Evolutionary conservation across 1,140 invertebrate genomes (phyloP).

Genomic region (Lepidostoma basale): DNA sequence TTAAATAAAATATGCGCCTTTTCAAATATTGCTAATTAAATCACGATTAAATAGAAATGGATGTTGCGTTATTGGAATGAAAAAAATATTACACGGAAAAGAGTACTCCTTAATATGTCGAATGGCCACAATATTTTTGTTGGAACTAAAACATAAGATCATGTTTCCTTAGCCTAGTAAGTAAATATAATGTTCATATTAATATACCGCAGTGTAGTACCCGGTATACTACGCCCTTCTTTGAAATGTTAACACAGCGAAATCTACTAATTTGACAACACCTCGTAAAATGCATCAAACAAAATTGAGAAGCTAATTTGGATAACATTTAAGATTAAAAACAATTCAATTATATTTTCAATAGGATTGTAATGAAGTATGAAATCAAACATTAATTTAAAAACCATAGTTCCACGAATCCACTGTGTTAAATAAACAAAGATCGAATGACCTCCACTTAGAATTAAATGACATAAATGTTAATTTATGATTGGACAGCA

Average conservation of each 20-base stretch:
- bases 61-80: slow-evolving; percentile 11
- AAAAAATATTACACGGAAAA: slow-evolving; percentile 11
- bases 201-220: slow-evolving; percentile 5
- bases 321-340: too few species aligned
- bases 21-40: background rate
- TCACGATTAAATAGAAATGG: background rate
- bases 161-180: slow-evolving; percentile 24
- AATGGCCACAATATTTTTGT: slow-evolving; percentile 32
- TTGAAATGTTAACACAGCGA: background rate
- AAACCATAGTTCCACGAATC: background rate
- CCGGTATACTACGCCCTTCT: background rate
- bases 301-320: too few species aligned
- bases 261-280: too few species aligned
- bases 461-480: background rate
- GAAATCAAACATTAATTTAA: background rate
- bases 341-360: too few species aligned
- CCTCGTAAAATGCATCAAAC: too few species aligned
- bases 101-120: slow-evolving; percentile 24
- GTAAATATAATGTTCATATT: background rate
- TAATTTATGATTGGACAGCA: slow-evolving; percentile 22
- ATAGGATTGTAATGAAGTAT: too few species aligned
- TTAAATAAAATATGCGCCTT: background rate
- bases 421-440: too few species aligned
- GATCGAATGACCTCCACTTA: background rate
- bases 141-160: slow-evolving; percentile 35